These are phyloP conservation scores for western clawed frog (Xenopus tropicalis) DNA, from an alignment of 2,113 vertebrate genomes.

Conservation along the genomic window UCB_Xtro_10.0 CM004444.2:83410001-83410500, in stretches of 20 bases:
- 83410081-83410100: not conserved
- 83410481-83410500: not conserved
- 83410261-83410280: no score
- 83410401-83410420: slow-evolving; percentile 82
- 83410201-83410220: slow-evolving; percentile 81
- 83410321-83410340: no score
- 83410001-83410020: slow-evolving; percentile 63
- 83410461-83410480: slow-evolving; percentile 50
- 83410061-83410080: no score
- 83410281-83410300: no score
- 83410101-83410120: slow-evolving; percentile 56
- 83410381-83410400: slow-evolving; percentile 77
- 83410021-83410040: no score
- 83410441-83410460: slow-evolving; percentile 86
- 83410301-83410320: no score
- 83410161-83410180: slow-evolving; percentile 80
- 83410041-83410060: no score
- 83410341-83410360: slow-evolving; percentile 43
- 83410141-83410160: slow-evolving; percentile 79
- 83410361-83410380: slow-evolving; percentile 53
- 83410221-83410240: slow-evolving; percentile 77
- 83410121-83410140: slow-evolving; percentile 88
- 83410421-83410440: slow-evolving; percentile 80
- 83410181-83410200: slow-evolving; percentile 87
- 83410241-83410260: no score